These are phyloP conservation scores for Pollimyrus isidori DNA, from an alignment of 2,113 vertebrate genomes.

Conservation along the genomic window DNA sequence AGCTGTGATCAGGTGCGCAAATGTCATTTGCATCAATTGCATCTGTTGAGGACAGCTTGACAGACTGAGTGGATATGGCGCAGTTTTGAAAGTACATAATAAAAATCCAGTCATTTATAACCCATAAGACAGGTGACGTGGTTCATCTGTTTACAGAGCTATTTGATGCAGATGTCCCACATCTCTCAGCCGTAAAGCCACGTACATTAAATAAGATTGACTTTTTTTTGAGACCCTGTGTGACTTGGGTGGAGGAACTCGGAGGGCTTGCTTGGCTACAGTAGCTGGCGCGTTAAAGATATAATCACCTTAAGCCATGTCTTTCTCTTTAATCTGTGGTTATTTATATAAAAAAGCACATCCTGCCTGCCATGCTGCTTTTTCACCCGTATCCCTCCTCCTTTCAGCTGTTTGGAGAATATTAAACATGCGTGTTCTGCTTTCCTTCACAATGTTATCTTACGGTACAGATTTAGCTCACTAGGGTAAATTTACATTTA, in stretches of 20 bases:
- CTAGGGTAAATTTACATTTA: conserved; percentile 2
- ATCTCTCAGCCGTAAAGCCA: not conserved
- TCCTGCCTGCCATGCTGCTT: not conserved
- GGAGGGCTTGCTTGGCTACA: not conserved
- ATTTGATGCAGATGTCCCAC: not conserved
- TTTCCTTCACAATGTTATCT: conserved; percentile 1
- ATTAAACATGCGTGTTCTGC: not conserved
- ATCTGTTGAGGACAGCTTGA: not conserved
- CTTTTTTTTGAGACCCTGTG: conserved; percentile 7
- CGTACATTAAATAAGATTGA: not conserved
- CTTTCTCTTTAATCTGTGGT: not conserved
- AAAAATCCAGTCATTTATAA: not conserved
- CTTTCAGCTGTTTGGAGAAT: not conserved
- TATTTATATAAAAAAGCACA: not conserved
- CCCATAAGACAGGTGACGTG: not conserved
- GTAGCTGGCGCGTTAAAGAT: not conserved
- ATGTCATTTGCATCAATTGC: not conserved
- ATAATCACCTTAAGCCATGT: not conserved
- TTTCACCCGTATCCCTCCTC: not conserved
- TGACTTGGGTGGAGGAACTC: not conserved
- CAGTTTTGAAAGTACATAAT: not conserved
- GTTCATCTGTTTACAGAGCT: not conserved
- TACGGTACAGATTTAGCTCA: not conserved
- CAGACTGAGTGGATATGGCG: not conserved
- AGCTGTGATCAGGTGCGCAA: conserved; percentile 18